Percentiles rank a stretch among this genome's conserved stretches.
phyloP scores from a whole-genome alignment of 1,140 invertebrate species.

The Tetranychus cinnabarinus region DNA sequence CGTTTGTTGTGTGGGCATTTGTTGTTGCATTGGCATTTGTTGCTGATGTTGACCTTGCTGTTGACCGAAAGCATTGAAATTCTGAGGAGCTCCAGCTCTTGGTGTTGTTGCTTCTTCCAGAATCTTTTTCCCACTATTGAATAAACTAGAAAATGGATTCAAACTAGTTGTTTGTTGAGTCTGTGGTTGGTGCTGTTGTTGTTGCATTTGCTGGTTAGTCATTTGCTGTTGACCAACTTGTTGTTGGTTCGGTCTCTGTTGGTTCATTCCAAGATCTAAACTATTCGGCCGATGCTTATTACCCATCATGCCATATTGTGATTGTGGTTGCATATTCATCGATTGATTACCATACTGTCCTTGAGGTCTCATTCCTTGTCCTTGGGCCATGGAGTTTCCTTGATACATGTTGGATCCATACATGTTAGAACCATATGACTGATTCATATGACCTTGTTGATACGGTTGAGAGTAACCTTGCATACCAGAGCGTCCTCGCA shows the following conservation, averaged over 20 bases:
- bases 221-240: background rate
- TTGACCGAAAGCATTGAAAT: background rate
- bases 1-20: background rate
- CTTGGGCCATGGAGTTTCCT: background rate
- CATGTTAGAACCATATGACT: slow-evolving; percentile 12
- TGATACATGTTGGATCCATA: slow-evolving; percentile 14
- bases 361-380: slow-evolving; percentile 6
- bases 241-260: background rate
- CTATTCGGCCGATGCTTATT: slow-evolving; percentile 8
- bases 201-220: background rate
- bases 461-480: background rate
- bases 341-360: background rate
- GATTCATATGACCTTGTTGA: slow-evolving; percentile 2
- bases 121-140: slow-evolving; percentile 8
- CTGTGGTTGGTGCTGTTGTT: background rate
- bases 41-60: slow-evolving; percentile 5
- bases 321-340: background rate
- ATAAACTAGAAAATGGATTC: slow-evolving; percentile 5
- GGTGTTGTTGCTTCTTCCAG: slow-evolving; percentile 10
- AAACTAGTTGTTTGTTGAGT: background rate
- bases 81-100: background rate
- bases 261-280: slow-evolving; percentile 1
- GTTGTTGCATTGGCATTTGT: too few species aligned
- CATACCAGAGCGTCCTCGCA: too few species aligned
- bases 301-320: background rate